Evolutionary conservation across 2,797 vertebrate genomes (phyloP), one percentile per base, ranked within the genome.

Genomic region (Threskiornis aethiopicus): DNA sequence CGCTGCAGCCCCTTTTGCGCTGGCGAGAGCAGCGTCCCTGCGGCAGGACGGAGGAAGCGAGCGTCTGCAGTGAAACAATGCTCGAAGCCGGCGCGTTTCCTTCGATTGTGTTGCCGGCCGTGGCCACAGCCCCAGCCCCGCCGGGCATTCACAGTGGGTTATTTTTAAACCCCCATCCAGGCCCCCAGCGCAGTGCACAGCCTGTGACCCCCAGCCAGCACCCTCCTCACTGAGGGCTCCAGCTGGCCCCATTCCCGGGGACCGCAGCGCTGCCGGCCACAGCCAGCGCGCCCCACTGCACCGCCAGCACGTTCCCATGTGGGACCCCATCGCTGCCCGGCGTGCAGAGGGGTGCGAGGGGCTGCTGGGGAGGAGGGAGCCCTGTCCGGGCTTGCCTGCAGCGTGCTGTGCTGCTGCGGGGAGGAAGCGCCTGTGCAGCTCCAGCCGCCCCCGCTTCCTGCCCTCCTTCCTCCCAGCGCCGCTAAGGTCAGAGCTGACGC

Each of bases 41-140:
- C 31, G 20, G 94, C 94, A 69, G 95, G 95, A 90, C 11, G n/a
- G 91, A 98, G 98, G 98, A 98, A 98, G 96, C 62, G 2, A 86
- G 64, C 6, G 95, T 96, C 97, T 97, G 94, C 33, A 12, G 84
- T 26, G 10, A 64, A 97, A 97, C 97, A 97, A 97, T 97, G 96
- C 94, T 83, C 11, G 5, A 86, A 64, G 92, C 85, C 84, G 58
- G 73, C 29, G 42, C 33, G 75, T 81, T 97, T 97, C 97, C 97
- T 97, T 71, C 69, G 31, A 97, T 97, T 97, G 97, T 97, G 95
- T 41, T 41, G 54, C 19, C 4, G 62, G 95, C 84, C 33, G 6
- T 10, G 13, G 82, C 91, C 25, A 0, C 13, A 25, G 96, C 90
- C 94, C 84, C 83, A 65, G 85, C 95, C 93, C 93, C 90, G 8